A percentile compares a stretch with the other conserved stretches of the same genome.
Conservation (phyloP, 2,888 invertebrate genomes). For the Cosmorhoe ocellata region DNA sequence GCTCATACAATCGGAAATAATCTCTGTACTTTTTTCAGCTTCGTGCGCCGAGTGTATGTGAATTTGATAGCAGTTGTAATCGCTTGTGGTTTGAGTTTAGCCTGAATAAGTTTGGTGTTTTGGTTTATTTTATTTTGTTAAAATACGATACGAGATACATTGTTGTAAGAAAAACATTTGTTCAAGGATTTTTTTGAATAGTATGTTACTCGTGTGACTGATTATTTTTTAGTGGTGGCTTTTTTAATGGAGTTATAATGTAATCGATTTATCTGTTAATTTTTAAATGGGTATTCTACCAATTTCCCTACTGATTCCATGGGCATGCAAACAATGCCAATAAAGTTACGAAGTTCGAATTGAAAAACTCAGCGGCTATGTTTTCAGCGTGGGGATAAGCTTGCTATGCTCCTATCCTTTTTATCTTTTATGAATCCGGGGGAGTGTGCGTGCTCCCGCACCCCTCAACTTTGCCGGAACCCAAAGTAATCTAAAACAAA, state of each 20-base stretch:
- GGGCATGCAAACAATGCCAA: conserved; percentile 30
- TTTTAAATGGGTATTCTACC: too few species aligned
- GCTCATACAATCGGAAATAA: conserved; percentile 45
- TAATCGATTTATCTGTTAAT: too few species aligned
- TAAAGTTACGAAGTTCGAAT: conserved; percentile 52
- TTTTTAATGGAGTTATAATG: too few species aligned
- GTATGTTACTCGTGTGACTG: too few species aligned
- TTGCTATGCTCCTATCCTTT: conserved; percentile 52
- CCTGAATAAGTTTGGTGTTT: too few species aligned
- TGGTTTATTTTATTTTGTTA: too few species aligned
- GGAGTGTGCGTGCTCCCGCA: conserved; percentile 55
- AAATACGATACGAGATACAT: too few species aligned
- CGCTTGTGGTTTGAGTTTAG: neutral
- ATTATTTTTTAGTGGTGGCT: too few species aligned
- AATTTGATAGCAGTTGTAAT: conserved; percentile 8
- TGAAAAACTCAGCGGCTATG: conserved; percentile 68
- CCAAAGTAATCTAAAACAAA: conserved; percentile 80
- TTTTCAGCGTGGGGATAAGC: conserved; percentile 40
- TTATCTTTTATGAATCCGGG: conserved; percentile 51
- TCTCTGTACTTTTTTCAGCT: conserved; percentile 36
- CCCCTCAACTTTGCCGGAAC: conserved; percentile 59
- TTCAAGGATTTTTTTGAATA: too few species aligned
- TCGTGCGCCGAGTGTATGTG: conserved; percentile 18
- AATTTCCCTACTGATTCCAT: neutral
- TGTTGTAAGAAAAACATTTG: too few species aligned